These are phyloP conservation scores for Tubulanus polymorphus DNA, from an alignment of 2,888 invertebrate genomes.

Conservation along the genomic window DNA sequence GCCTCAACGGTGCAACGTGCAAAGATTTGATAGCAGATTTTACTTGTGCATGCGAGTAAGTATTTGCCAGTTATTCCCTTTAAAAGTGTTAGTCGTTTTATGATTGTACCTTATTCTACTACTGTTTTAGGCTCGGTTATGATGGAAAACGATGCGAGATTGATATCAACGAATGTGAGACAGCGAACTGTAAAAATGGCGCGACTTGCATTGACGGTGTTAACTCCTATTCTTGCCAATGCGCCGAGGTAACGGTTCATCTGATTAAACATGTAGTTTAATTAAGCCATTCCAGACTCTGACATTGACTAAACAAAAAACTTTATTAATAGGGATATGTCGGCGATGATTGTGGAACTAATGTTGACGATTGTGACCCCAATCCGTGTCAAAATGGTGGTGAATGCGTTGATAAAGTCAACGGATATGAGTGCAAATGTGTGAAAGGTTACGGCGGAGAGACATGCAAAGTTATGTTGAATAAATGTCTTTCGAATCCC, in stretches of 20 bases:
- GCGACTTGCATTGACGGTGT: constrained; percentile 87
- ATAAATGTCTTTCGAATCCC: constrained; percentile 18
- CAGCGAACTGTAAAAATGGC: constrained; percentile 73
- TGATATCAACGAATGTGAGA: not conserved
- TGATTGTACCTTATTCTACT: too few relatives aligned
- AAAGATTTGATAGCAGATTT: constrained; percentile 71
- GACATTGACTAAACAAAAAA: constrained; percentile 6
- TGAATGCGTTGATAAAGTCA: constrained; percentile 72
- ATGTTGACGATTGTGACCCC: constrained; percentile 79
- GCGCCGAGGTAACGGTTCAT: not conserved
- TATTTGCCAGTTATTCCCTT: constrained; percentile 24
- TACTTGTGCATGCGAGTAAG: constrained; percentile 42
- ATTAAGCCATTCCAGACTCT: too few relatives aligned
- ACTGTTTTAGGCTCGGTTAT: constrained; percentile 23
- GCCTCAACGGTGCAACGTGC: constrained; percentile 63
- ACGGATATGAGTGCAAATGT: constrained; percentile 80
- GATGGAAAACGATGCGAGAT: not conserved
- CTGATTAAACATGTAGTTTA: too few relatives aligned
- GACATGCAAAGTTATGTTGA: too few relatives aligned
- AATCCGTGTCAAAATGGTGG: constrained; percentile 92
- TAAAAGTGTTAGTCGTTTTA: not conserved
- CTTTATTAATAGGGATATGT: constrained; percentile 27
- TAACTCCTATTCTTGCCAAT: constrained; percentile 14
- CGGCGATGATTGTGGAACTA: constrained; percentile 46
- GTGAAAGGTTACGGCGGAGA: constrained; percentile 71